Base-by-base conservation (phyloP, 2,888 invertebrate species). In the Abrostola triplasia region DNA sequence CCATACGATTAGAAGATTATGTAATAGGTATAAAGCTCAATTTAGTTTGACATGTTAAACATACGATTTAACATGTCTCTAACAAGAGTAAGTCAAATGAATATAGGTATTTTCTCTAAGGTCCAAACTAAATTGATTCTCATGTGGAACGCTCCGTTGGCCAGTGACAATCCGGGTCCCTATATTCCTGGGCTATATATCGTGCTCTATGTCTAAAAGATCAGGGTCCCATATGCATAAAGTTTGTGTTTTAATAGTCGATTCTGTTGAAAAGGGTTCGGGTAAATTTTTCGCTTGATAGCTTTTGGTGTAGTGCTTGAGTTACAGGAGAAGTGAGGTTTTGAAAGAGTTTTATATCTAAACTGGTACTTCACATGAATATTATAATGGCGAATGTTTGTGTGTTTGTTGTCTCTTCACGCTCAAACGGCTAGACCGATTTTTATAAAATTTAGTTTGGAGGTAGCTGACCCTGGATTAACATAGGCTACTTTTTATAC, bases 181-280 rank as follows among this genome's bases (percentile, higher is more conserved):
- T 53, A 69, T 60, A 67, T 67, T 69, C 47, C 57, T 13, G 57
- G 58, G 61, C 58, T 60, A 82, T 79, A 82, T 77, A 76, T 73
- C 70, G 61, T 65, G 52, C 66, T 76, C 75, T 72, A 41, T 60
- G 77, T 65, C 59, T 67, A 66, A 81, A 83, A 86, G 80, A 83
- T 79, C 76, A 76, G 82, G 83, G 75, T 63, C 85, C 89, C 88
- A 89, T 90, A 90, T 90, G 90, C 89, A 88, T 90, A 88, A 89
- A 86, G 82, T 84, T 84, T 80, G 76, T 82, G 84, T 90, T 90
- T 89, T 90, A 91, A 91, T 89, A 88, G 90, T 69, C 85, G 87
- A 89, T 89, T 87, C 77, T 77, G 83, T 83, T 86, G 86, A 89
- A 88, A 91, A 90, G 89, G 89, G 90, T 88, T 85, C 77, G 78